phyloP scores from a whole-genome alignment of 2,113 vertebrate genomes.

The Corvus hawaiiensis region DNA sequence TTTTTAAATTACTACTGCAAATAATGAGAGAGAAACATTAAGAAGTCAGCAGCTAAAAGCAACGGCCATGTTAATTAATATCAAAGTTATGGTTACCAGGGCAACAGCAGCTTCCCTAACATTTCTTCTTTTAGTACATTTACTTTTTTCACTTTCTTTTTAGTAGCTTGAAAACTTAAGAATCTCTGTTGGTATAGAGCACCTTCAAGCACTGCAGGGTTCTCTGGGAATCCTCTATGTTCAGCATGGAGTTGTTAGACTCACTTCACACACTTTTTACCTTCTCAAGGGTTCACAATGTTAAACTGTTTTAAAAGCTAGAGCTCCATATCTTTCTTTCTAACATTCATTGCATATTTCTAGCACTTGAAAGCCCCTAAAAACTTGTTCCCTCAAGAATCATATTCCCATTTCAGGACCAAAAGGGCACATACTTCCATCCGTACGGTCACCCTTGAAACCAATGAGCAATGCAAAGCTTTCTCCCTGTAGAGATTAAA shows the following conservation, averaged over 20 bases:
- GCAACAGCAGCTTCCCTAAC: background rate
- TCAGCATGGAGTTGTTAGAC: background rate
- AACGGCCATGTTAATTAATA: background rate
- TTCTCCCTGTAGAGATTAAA: background rate
- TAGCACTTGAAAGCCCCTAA: background rate
- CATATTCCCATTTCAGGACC: fast-evolving
- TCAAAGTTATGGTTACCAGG: background rate
- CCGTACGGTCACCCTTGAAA: background rate
- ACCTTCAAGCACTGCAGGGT: background rate
- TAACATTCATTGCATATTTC: background rate
- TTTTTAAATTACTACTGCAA: background rate
- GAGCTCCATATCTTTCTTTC: background rate
- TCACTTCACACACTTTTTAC: background rate
- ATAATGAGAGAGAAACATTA: background rate
- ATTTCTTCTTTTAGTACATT: background rate
- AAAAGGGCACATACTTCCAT: background rate
- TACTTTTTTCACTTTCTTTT: background rate
- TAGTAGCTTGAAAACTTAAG: background rate
- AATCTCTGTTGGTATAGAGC: background rate
- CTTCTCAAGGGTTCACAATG: background rate
- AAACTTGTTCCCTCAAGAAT: background rate
- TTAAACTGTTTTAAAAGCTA: background rate
- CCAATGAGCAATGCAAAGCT: background rate
- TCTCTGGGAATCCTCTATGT: background rate
- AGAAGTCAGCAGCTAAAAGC: background rate